Evolutionary conservation across 2,113 vertebrate species (phyloP).

Genomic region (Myodes glareolus): DNA sequence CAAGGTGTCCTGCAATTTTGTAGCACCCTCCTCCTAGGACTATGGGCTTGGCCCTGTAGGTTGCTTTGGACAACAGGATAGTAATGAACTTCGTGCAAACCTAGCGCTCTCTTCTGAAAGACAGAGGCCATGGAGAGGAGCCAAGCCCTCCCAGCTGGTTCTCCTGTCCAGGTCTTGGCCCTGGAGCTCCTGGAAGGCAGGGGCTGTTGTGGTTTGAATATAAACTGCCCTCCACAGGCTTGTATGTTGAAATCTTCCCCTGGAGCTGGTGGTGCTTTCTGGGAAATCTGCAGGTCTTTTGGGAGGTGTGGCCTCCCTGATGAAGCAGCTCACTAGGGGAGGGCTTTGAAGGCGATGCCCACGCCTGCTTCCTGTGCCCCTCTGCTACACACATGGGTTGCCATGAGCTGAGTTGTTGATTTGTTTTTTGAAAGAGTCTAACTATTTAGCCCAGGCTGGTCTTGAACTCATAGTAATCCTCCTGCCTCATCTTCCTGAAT

Average conservation of each 20-base stretch:
- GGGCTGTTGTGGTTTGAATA: background rate
- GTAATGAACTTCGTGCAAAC: background rate
- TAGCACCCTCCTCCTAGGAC: background rate
- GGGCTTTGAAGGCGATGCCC: background rate
- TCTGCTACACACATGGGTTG: background rate
- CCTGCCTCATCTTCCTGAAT: background rate
- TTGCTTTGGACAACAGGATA: background rate
- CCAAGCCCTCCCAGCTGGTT: background rate
- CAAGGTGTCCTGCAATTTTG: background rate
- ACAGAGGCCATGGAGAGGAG: background rate
- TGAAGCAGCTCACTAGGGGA: background rate
- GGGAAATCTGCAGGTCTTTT: background rate
- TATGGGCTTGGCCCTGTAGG: background rate
- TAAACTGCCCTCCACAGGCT: background rate
- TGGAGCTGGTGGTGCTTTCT: background rate
- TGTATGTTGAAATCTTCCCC: background rate
- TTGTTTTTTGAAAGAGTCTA: background rate
- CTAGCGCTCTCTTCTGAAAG: background rate
- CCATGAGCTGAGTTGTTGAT: background rate
- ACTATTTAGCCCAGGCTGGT: background rate
- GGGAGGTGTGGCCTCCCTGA: background rate
- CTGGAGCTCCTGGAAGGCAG: background rate
- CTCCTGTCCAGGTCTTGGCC: background rate
- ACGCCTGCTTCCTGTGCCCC: background rate
- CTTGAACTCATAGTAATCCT: background rate